Base-by-base conservation (phyloP, 2,113 vertebrate species). In the Cairina moschata region DNA sequence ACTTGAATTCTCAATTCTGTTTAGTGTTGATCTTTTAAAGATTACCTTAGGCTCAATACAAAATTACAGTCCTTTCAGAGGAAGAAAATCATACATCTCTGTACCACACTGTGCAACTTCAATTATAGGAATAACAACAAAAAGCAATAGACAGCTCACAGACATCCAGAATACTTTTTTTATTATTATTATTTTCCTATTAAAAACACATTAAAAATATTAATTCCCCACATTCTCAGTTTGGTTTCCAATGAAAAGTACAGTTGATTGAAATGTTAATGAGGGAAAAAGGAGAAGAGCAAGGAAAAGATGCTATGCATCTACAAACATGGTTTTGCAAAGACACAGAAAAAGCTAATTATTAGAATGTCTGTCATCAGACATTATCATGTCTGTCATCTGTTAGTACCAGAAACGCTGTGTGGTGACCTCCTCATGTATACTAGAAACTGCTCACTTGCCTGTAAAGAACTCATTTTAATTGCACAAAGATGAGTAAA, bases 251-350 rank as follows among this genome's bases (percentile, higher is more conserved):
- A n/a, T 59, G 50, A 79, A 94, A 91, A 69, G 63, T 86, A 62
- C 40, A 66, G n/a, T 80, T 94, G 88, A 88, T 90, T 90, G 88
- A 96, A 97, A 95, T 86, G 88, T 14, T 94, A 94, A 95, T 93
- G 65, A 96, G 12, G 9, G n/a, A 2, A 86, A 91, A 90, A 83
- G 59, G 17, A 90, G 36, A 90, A 16, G 16, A 93, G 60, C 52
- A 93, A 58, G 31, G 32, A 87, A 90, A 73, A 79, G 17, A 90
- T 78, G 63, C 63, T 75, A 38, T 11, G 60, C 76, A 36, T 34
- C 21, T 62, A 77, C 29, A 86, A 74, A 87, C 32, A 76, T n/a
- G 36, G 9, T 18, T 78, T 80, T 92, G 63, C 67, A 93, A 90
- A 91, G 72, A 86, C 69, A 56, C 6, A 42, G 74, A 80, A 91